Percentiles rank a stretch among this genome's conserved stretches.
These are phyloP conservation scores for Tragelaphus scriptus DNA, from an alignment of 2,113 vertebrate genomes.

Conservation along the genomic window DNA sequence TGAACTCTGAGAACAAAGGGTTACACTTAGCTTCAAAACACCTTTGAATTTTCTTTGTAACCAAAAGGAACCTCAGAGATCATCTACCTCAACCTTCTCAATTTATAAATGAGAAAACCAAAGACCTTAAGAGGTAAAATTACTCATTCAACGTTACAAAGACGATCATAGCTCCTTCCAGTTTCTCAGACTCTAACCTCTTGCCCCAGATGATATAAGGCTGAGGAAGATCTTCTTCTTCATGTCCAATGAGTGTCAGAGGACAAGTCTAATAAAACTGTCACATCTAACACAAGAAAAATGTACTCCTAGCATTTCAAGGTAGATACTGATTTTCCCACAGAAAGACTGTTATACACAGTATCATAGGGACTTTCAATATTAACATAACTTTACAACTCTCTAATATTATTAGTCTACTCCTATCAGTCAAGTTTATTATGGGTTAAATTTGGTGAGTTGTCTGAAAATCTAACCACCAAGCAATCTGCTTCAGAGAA, in stretches of 20 bases:
- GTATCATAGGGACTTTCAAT: not conserved
- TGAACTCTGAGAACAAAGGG: not conserved
- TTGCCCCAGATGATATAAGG: not conserved
- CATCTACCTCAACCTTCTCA: not conserved
- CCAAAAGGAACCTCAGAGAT: not conserved
- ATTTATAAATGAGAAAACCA: not conserved
- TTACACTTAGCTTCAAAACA: not conserved
- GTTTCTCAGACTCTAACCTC: not conserved
- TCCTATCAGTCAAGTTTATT: not conserved
- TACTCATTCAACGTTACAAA: not conserved
- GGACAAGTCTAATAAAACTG: not conserved
- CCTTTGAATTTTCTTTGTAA: constrained; percentile 3
- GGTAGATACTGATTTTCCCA: not conserved
- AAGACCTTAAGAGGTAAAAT: not conserved
- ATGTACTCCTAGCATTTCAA: not conserved
- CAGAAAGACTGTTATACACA: not conserved
- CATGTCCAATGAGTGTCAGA: not conserved
- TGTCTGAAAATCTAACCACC: not conserved
- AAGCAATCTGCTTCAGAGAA: not conserved
- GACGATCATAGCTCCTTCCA: not conserved
- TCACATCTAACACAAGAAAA: not conserved
- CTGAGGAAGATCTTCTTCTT: not conserved
- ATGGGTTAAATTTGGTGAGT: not conserved
- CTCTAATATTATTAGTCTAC: not conserved
- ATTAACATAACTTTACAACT: not conserved